Base-by-base conservation (phyloP, 2,797 vertebrate species). In the Lepilemur septentrionalis region DNA sequence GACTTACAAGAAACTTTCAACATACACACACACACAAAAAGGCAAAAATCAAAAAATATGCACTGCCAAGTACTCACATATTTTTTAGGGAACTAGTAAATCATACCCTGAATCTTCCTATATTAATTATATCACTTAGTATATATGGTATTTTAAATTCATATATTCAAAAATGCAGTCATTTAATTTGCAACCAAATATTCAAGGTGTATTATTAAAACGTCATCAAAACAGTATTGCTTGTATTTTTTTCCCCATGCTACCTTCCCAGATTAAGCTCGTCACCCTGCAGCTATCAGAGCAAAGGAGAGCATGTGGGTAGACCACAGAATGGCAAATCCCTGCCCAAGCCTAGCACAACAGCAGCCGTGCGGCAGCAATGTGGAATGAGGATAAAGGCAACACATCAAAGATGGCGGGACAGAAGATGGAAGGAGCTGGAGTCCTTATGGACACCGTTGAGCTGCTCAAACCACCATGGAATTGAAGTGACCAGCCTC, bases 131-230 rank as follows among this genome's bases (percentile, higher is more conserved):
- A 18, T 75, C 38, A 61, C 35, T 80, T 61, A 61, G 78, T 35
- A 52, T 69, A n/a, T 55, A 80, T 7, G 41, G 61, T 69, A 20
- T 30, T 87, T 84, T 83, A 23, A 50, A 81, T 89, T 46, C 57
- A 70, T 59, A 70, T 57, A 61, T 59, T 90, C 4, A 59, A 92
- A 94, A 92, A 76, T 43, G 15, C 0, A 76, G 14, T 70, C 84
- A 89, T 75, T 88, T 67, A 70, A 81, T 85, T 75, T 89, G 46
- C 23, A 95, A 95, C 43, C 25, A 65, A 75, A 92, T 57, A 35
- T 30, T 61, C 61, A 82, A 88, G 69, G 70, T 63, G 41, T 23
- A 75, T 50, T 92, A 75, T 63, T 48, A 84, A 84, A 92, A 61
- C 38, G 43, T 85, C 79, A 78, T 92, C 46, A 90, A 78, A n/a